These are phyloP conservation scores for Dendrophyllia cribrosa DNA, from an alignment of 64 coral and sea anemone species.

Conservation along the genomic window DNA sequence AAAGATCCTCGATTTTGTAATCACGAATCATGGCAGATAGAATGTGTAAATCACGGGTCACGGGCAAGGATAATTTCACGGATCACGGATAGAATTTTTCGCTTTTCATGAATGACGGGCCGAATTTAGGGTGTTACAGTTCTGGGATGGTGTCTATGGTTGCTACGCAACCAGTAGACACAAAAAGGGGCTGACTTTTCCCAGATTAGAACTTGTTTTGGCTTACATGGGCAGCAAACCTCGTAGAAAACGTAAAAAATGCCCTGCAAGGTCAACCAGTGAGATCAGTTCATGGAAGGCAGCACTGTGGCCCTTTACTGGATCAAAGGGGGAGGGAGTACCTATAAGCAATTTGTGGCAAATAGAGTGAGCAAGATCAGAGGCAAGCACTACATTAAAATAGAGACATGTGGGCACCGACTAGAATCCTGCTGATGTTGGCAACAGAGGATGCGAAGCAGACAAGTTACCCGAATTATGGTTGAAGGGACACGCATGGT, in stretches of 20 bases:
- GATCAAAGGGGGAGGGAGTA: conserved; percentile 20
- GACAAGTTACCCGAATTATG: neutral
- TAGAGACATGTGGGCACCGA: conserved; percentile 41
- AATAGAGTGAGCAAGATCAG: conserved; percentile 67
- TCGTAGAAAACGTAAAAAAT: conserved; percentile 41
- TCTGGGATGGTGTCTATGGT: too few species aligned
- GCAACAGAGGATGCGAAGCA: conserved; percentile 39
- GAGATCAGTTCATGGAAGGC: conserved; percentile 31
- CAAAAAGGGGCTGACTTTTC: conserved; percentile 50
- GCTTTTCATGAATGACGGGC: too few species aligned
- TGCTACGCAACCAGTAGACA: too few species aligned
- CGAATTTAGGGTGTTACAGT: too few species aligned
- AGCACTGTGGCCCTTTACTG: conserved; percentile 68
- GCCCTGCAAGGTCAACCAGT: conserved; percentile 5
- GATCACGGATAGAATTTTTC: too few species aligned
- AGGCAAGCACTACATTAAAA: conserved; percentile 34
- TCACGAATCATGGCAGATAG: too few species aligned
- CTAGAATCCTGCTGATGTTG: conserved; percentile 52
- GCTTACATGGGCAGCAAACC: conserved; percentile 13
- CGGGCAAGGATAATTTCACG: too few species aligned
- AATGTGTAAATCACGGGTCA: too few species aligned
- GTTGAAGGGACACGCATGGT: conserved; percentile 3
- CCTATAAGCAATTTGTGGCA: conserved; percentile 69
- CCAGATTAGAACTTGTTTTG: conserved; percentile 51
- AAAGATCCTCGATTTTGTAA: too few species aligned